Conservation (phyloP, 1,140 invertebrate species). For the Leptoteleia sp. region DNA sequence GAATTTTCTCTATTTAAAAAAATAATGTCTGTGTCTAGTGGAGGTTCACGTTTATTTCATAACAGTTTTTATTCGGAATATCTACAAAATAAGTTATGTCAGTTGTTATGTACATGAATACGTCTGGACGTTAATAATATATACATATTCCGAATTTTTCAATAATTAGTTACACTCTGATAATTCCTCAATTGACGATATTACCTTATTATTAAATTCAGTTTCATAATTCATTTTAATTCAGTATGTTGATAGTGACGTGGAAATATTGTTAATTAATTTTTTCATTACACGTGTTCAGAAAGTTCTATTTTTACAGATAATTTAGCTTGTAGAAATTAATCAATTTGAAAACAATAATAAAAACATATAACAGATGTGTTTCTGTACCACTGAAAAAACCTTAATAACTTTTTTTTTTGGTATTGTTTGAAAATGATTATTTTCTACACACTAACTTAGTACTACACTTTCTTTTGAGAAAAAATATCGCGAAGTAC, state of each 20-base stretch:
- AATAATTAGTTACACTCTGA: slow-evolving; percentile 2
- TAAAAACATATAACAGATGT: no score
- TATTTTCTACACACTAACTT: no score
- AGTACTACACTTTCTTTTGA: no score
- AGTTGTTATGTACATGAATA: background rate
- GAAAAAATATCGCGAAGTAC: no score
- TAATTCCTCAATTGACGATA: slow-evolving; percentile 20
- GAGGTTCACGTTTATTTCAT: slow-evolving; percentile 22
- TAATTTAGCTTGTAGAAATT: no score
- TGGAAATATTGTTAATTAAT: background rate
- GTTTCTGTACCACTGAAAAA: no score
- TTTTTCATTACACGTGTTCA: no score
- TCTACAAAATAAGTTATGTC: slow-evolving; percentile 3
- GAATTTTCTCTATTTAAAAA: slow-evolving; percentile 28
- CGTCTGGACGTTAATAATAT: background rate
- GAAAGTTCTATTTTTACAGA: no score
- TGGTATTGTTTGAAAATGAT: no score
- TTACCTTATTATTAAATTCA: no score
- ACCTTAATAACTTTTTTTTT: no score
- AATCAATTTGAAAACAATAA: background rate
- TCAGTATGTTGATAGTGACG: background rate
- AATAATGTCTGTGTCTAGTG: slow-evolving; percentile 24
- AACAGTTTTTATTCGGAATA: slow-evolving; percentile 9
- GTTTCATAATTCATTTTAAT: background rate
- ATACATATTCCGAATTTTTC: slow-evolving; percentile 2